Evolutionary conservation across 1,140 invertebrate genomes (phyloP).

Genomic region (Neocloeon triangulifer): DNA sequence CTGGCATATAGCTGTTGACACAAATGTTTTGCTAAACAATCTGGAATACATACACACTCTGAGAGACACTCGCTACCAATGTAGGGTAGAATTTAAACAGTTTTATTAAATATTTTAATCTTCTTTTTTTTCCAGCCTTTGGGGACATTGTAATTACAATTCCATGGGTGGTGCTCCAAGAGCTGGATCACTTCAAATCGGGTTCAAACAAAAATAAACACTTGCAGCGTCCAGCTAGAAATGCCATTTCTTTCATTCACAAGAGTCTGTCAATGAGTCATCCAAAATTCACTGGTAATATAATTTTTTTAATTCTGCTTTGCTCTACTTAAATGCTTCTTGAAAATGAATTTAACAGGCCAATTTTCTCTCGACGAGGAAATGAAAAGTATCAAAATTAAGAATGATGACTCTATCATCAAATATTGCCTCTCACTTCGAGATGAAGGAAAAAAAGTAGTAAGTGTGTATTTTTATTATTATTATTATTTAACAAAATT

Average conservation of each 20-base stretch:
- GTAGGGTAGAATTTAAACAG: slow-evolving; percentile 16
- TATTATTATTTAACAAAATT: slow-evolving; percentile 2
- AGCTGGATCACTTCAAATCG: slow-evolving; percentile 21
- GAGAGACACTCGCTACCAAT: slow-evolving; percentile 13
- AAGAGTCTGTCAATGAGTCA: slow-evolving; percentile 16
- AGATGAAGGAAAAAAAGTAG: slow-evolving; percentile 13
- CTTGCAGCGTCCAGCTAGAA: slow-evolving; percentile 13
- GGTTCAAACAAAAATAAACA: slow-evolving; percentile 10
- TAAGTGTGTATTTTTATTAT: slow-evolving; percentile 2
- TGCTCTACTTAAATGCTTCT: no score
- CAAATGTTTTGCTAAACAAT: slow-evolving; percentile 21
- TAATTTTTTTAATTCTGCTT: no score
- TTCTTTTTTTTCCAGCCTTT: slow-evolving; percentile 3
- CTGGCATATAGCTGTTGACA: slow-evolving; percentile 19
- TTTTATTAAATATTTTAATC: slow-evolving; percentile 19
- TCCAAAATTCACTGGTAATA: slow-evolving; percentile 18
- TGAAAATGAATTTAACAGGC: slow-evolving; percentile 16
- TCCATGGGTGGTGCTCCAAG: slow-evolving; percentile 10
- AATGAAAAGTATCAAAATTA: slow-evolving; percentile 20
- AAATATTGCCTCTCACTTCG: no score
- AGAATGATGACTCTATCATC: slow-evolving; percentile 18
- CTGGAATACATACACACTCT: slow-evolving; percentile 13
- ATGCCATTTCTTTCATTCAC: slow-evolving; percentile 16
- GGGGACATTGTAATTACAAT: slow-evolving; percentile 5
- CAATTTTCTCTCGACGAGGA: slow-evolving; percentile 13